A percentile compares a stretch with the other conserved stretches of the same genome.
Conservation (phyloP, 2,888 invertebrate genomes). For the Chouioia cunea region DNA sequence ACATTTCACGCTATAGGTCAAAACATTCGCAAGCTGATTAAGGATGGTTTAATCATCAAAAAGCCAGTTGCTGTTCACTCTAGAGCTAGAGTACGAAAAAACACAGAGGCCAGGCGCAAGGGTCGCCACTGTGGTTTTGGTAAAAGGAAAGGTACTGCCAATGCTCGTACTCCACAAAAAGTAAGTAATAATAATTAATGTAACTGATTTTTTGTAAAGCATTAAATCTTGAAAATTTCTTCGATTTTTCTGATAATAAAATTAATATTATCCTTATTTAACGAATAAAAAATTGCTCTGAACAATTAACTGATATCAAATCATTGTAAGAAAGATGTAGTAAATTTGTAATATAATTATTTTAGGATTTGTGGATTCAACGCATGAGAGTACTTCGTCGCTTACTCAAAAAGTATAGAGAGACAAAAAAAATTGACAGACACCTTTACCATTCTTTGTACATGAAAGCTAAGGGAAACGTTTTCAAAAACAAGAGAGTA, state of each 20-base stretch:
- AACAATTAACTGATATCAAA: no score
- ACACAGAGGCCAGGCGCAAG: conserved; percentile 96
- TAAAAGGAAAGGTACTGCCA: conserved; percentile 99
- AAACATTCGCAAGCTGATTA: conserved; percentile 98
- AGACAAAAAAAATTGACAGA: conserved; percentile 98
- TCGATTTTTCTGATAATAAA: no score
- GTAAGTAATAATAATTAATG: conserved; percentile 71
- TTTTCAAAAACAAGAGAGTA: conserved; percentile 98
- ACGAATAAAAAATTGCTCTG: no score
- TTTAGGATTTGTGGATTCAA: conserved; percentile 89
- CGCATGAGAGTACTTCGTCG: conserved; percentile 97
- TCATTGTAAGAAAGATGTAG: no score
- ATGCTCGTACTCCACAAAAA: conserved; percentile 99
- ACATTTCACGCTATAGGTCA: no score
- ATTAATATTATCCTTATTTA: no score
- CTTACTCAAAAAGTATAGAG: conserved; percentile 94
- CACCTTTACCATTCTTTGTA: conserved; percentile 98
- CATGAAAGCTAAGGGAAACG: conserved; percentile 99
- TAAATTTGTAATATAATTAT: no score
- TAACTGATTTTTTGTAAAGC: no score
- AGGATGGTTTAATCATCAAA: conserved; percentile 99
- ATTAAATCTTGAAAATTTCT: no score
- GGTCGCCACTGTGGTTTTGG: conserved; percentile 99
- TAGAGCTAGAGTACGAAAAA: conserved; percentile 96
- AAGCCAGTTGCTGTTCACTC: conserved; percentile 99